Conservation (phyloP, 2,888 invertebrate species). For the Cyaniris semiargus region DNA sequence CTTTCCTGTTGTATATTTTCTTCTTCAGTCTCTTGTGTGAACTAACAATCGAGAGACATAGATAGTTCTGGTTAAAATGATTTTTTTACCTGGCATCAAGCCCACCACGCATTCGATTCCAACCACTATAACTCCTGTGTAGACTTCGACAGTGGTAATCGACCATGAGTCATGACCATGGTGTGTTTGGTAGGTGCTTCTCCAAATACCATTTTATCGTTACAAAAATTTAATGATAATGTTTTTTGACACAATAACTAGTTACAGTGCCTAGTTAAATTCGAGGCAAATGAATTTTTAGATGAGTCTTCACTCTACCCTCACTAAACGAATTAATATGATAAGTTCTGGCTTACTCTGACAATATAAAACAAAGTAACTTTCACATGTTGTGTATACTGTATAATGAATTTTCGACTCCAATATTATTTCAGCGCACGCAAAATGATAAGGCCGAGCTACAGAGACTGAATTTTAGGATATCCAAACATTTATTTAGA, state of each 20-base stretch:
- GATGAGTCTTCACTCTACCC: neutral
- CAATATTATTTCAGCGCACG: constrained; percentile 30
- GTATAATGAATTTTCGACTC: constrained; percentile 35
- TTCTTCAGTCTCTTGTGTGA: too few species aligned
- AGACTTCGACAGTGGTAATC: too few species aligned
- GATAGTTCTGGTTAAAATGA: too few species aligned
- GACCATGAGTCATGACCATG: too few species aligned
- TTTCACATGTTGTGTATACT: constrained; percentile 22
- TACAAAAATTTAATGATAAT: too few species aligned
- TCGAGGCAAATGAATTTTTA: neutral
- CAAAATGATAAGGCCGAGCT: constrained; percentile 28
- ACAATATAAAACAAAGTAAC: constrained; percentile 26
- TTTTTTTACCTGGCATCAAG: too few species aligned
- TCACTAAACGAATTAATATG: neutral
- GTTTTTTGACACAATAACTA: neutral
- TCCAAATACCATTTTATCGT: too few species aligned
- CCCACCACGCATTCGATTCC: too few species aligned
- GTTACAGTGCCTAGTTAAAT: neutral
- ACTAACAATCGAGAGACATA: too few species aligned
- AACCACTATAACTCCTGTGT: too few species aligned
- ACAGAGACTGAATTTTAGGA: constrained; percentile 38
- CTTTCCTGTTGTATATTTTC: neutral
- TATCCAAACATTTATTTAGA: constrained; percentile 48
- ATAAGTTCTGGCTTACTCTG: constrained; percentile 5
- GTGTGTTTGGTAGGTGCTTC: too few species aligned